These are phyloP conservation scores for Diaprepes abbreviatus DNA, from an alignment of 2,888 invertebrate species.

Conservation along the genomic window DNA sequence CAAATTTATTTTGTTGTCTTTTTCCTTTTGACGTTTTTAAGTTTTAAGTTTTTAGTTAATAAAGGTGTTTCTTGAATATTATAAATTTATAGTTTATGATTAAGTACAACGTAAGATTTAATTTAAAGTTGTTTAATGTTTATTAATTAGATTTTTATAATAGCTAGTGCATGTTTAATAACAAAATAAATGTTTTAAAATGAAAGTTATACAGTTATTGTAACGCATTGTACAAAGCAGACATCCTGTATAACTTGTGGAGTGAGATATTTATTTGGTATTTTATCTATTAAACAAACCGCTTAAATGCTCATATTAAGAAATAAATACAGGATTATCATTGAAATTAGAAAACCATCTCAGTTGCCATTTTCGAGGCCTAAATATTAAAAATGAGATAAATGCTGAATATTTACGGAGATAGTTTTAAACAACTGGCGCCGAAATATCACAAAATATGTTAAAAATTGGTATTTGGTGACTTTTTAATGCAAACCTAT, in stretches of 20 bases:
- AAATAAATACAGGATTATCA: too few relatives aligned
- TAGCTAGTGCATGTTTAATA: conserved; percentile 16
- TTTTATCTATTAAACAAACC: too few relatives aligned
- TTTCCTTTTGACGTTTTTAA: conserved; percentile 24
- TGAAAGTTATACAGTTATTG: background rate
- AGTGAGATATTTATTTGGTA: too few relatives aligned
- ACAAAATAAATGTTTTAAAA: background rate
- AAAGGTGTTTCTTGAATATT: conserved; percentile 41
- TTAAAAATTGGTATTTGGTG: too few relatives aligned
- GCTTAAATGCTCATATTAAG: too few relatives aligned
- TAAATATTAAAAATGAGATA: too few relatives aligned
- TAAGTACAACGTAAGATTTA: conserved; percentile 42
- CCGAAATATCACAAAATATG: too few relatives aligned
- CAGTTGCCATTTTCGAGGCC: too few relatives aligned
- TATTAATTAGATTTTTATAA: background rate
- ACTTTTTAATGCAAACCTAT: too few relatives aligned
- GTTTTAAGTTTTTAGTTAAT: conserved; percentile 17
- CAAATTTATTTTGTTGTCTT: conserved; percentile 18
- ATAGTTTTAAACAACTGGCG: too few relatives aligned
- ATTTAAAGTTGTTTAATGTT: conserved; percentile 16
- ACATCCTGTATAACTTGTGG: background rate
- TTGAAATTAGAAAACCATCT: too few relatives aligned
- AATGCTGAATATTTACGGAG: too few relatives aligned
- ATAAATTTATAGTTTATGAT: conserved; percentile 24
- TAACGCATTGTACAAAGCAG: background rate